phyloP scores from a whole-genome alignment of 2,888 invertebrate genomes.

The Pterobdella sp. region DNA sequence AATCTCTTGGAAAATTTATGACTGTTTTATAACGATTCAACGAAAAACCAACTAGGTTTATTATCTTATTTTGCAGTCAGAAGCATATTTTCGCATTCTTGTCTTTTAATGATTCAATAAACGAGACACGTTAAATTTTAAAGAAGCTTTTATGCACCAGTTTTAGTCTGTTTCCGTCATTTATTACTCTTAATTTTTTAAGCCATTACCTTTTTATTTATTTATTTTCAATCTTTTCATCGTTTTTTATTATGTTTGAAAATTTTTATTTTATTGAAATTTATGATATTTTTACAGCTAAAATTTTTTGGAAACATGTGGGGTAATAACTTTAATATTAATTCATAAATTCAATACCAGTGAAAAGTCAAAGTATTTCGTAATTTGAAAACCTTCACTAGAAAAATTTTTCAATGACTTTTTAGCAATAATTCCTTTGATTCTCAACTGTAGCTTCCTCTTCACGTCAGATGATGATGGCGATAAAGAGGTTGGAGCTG shows the following conservation, averaged over 20 bases:
- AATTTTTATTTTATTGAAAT: too few relatives aligned
- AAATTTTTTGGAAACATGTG: too few relatives aligned
- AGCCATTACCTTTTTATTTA: background rate
- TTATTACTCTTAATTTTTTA: too few relatives aligned
- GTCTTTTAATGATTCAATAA: background rate
- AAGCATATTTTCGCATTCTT: background rate
- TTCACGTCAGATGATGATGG: background rate
- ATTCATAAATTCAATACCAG: too few relatives aligned
- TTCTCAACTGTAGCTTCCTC: conserved; percentile 10
- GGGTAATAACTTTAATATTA: too few relatives aligned
- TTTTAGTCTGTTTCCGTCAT: background rate
- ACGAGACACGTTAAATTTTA: background rate
- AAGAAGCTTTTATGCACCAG: background rate
- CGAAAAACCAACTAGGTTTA: background rate
- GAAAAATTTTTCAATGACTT: background rate
- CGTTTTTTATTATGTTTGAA: background rate
- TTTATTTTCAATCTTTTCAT: background rate
- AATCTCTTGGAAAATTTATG: background rate
- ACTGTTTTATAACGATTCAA: background rate
- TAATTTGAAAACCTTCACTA: background rate
- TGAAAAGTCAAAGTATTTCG: too few relatives aligned
- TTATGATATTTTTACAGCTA: too few relatives aligned
- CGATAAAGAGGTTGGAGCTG: too few relatives aligned
- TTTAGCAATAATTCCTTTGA: background rate
- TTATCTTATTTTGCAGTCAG: background rate